Conservation (phyloP, 2,888 invertebrate genomes). For the Campopleginae sp. region DNA sequence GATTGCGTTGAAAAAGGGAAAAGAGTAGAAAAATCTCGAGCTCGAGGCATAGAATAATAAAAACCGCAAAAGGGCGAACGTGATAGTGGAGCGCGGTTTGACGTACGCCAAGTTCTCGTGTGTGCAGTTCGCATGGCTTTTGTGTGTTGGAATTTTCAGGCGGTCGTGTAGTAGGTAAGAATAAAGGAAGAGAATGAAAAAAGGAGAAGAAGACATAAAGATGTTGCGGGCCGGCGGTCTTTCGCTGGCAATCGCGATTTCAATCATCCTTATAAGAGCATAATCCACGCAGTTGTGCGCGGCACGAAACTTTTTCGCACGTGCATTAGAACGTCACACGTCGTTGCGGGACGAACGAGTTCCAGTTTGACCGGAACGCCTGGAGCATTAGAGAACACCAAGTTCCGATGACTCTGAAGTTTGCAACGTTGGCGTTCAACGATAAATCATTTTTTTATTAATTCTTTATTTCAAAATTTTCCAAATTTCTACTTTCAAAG, state of each 20-base stretch:
- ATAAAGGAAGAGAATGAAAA: conserved; percentile 27
- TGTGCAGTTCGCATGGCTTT: neutral
- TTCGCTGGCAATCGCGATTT: conserved; percentile 67
- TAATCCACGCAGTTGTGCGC: conserved; percentile 60
- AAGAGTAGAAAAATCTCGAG: neutral
- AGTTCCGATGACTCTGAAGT: too few relatives aligned
- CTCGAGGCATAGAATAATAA: too few relatives aligned
- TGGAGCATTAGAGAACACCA: conserved; percentile 9
- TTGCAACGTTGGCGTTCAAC: too few relatives aligned
- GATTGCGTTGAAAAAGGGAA: neutral
- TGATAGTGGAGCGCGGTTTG: conserved; percentile 16
- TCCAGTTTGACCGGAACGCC: conserved; percentile 67
- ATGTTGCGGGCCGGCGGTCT: conserved; percentile 30
- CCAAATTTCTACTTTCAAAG: too few relatives aligned
- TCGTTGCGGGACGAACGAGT: conserved; percentile 26
- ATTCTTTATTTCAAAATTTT: too few relatives aligned
- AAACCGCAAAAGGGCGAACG: conserved; percentile 46
- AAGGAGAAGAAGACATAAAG: conserved; percentile 36
- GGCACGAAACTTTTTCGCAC: conserved; percentile 48
- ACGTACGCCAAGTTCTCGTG: neutral
- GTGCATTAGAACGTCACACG: conserved; percentile 31
- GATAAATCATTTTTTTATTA: too few relatives aligned
- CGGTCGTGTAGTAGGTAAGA: neutral
- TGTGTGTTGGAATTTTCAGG: conserved; percentile 10
- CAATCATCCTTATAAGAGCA: conserved; percentile 67